Conservation (phyloP, 2,113 vertebrate species). For the Gadus chalcogrammus region DNA sequence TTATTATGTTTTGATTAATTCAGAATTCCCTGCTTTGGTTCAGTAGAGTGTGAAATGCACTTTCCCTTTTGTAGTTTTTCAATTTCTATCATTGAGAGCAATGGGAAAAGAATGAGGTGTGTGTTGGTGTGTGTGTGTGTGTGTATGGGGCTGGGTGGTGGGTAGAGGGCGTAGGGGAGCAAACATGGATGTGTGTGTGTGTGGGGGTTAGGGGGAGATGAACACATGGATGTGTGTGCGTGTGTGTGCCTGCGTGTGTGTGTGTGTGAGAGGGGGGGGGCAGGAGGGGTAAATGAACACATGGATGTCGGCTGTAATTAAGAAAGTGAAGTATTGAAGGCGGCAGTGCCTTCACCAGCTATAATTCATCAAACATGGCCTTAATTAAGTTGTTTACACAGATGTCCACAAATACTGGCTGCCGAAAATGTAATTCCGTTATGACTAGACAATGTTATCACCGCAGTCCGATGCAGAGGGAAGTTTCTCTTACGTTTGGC, state of each 20-base stretch:
- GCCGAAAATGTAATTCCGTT: constrained; percentile 50
- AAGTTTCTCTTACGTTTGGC: no score
- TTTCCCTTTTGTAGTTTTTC: constrained; percentile 73
- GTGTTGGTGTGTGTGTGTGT: no score
- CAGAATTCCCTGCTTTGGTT: constrained; percentile 76
- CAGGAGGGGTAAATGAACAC: constrained; percentile 55
- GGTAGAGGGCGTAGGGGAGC: not conserved
- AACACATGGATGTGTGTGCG: no score
- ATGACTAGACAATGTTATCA: constrained; percentile 18
- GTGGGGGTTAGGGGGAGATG: no score
- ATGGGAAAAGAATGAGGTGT: constrained; percentile 30
- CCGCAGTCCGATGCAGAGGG: no score
- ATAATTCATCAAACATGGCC: constrained; percentile 73
- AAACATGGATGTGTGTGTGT: constrained; percentile 48
- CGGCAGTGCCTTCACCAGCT: constrained; percentile 63
- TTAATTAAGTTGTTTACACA: constrained; percentile 76
- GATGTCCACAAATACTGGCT: constrained; percentile 62
- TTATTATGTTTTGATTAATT: constrained; percentile 79
- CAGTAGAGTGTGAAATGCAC: constrained; percentile 78
- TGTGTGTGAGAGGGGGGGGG: constrained; percentile 5
- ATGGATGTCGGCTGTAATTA: constrained; percentile 71
- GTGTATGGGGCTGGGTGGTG: no score
- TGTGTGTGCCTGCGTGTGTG: no score
- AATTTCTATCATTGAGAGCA: constrained; percentile 71
- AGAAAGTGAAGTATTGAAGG: constrained; percentile 70